Evolutionary conservation across 1,140 invertebrate genomes (phyloP), one percentile per base, ranked within the genome.

Genomic region (Camponotus vicinus): DNA sequence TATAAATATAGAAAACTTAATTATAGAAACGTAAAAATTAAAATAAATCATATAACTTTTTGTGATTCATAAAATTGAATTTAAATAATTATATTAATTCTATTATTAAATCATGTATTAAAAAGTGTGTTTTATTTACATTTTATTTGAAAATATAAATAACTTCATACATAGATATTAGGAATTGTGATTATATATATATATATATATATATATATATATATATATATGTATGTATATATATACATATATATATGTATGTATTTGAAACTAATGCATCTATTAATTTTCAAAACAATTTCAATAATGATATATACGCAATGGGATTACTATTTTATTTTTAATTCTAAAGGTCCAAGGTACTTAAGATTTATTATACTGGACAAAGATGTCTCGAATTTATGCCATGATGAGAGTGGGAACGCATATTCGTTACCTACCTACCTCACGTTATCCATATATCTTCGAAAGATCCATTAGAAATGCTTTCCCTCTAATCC

Each of bases 371-470:
- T 67, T 15, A 40, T 40, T 69, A 55, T 69, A 69, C 42, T 67
- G 32, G 63, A 64, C 75, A 2, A 32, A 77, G 40, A 9, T 45
- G 6, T 45, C 69, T 69, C 11, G 6, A 67, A 79, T 79, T 69
- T 18, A 69, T 52, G 42, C 13, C 32, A 45, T 37, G 15, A n/a
- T 40, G 40, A 32, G 9, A 21, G 13, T 42, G 52, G 61, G 61
- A 59, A 83, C 55, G 21, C 3, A 49, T n/a, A 82, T 13, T 82
- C 1, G 13, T 32, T 61, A 70, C 71, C 87, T 61, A 70, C 71
- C 87, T 80, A 89, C 70, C 84, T 89, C 21, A 34, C 21, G 8
- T 69, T 15, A 52, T 42, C 6, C 69, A 42, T 2, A 5, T n/a
- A 49, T 42, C 7, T 52, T 45, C 34, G 11, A 15, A 34, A 76